Base-by-base conservation (phyloP, 2,113 vertebrate species). In the Lepus americanus region DNA sequence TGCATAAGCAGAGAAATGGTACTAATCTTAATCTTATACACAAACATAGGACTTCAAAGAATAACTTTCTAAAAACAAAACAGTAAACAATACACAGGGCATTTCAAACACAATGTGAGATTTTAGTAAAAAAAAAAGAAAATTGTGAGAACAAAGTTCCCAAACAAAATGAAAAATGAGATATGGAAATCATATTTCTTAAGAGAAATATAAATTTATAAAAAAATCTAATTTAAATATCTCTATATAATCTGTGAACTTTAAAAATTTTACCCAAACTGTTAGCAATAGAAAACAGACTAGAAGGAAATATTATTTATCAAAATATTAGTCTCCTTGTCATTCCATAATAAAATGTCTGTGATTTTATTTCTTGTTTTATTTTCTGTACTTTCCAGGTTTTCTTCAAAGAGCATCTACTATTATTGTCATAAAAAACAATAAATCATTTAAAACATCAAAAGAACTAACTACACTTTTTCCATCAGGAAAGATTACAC, bases 1-100 rank as follows among this genome's bases (percentile, higher is more conserved):
- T 96, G 85, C 78, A 95, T 94, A 97, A 96, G 13, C 23, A 94
- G 36, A 95, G 79, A 66, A 93, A 86, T 82, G 69, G 70, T 90
- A 64, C 78, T 74, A 85, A 89, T 90, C 91, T 92, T 92, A 94
- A 95, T 92, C 92, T 82, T 92, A 76, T 4, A 92, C 8, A 90
- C 63, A 96, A 90, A 97, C 33, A 89, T 6, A 74, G 51, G 49
- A 31, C 0, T 74, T 79, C 63, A 96, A 94, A 81, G 73, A 94
- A 87, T 94, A 90, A 69, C 67, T 89, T 94, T 93, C 80, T 80
- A 90, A 96, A 96, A 92, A 85, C 78, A 90, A 73, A 17, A 67
- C 44, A 63, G 61, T 49, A 92, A 94, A 95, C 73, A 94, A 87
- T 44, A 90, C 79, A 93, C 72, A 11, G 39, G 78, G 2, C 87